Evolutionary conservation across 1,140 invertebrate genomes (phyloP).

Genomic region (Papilio glaucus): DNA sequence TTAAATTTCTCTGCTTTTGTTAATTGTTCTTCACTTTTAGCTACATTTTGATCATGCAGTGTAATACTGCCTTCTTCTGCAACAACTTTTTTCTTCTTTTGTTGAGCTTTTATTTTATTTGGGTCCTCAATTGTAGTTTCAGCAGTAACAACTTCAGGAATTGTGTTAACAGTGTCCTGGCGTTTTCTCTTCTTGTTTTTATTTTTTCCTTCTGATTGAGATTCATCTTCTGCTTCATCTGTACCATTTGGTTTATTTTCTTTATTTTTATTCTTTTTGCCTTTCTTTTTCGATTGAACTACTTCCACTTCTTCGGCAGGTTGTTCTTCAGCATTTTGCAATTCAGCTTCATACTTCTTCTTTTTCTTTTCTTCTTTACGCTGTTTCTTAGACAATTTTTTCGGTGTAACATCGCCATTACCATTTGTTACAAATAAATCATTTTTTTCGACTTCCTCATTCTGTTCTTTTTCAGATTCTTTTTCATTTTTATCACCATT

Average conservation of each 20-base stretch:
- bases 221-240: conserved; percentile 52
- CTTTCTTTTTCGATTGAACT: conserved; percentile 62
- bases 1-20: conserved; percentile 68
- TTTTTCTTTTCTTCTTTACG: conserved; percentile 83
- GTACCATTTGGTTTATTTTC: conserved; percentile 57
- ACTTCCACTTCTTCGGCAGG: conserved; percentile 53
- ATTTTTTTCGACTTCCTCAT: conserved; percentile 47
- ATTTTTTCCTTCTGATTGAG: conserved; percentile 53
- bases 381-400: conserved; percentile 83
- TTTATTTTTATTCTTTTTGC: conserved; percentile 76
- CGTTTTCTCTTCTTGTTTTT: conserved; percentile 77
- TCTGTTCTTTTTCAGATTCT: conserved; percentile 44
- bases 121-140: conserved; percentile 38
- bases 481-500: conserved; percentile 45
- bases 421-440: conserved; percentile 39
- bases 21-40: conserved; percentile 57
- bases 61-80: conserved; percentile 62
- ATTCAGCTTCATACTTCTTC: conserved; percentile 80
- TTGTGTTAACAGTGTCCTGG: conserved; percentile 67
- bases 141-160: conserved; percentile 49
- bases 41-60: conserved; percentile 79
- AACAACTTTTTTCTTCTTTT: conserved; percentile 66
- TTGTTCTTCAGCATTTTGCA: conserved; percentile 65
- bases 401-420: conserved; percentile 50
- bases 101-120: conserved; percentile 52